phyloP scores from a whole-genome alignment of 2,888 invertebrate genomes.

The Tortricodes alternella region DNA sequence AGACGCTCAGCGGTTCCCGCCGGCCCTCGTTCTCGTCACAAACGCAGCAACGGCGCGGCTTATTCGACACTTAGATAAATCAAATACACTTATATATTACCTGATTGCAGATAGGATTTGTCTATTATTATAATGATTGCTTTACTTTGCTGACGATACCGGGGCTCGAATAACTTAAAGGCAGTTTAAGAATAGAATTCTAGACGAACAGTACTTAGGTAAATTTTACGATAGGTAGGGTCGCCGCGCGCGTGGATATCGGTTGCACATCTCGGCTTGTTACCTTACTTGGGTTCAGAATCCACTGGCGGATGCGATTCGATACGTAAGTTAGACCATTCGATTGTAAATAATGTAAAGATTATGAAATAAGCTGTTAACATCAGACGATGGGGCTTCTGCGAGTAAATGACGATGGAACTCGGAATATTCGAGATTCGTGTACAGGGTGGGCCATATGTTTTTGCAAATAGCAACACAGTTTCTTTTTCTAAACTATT shows the following conservation, averaged over 20 bases:
- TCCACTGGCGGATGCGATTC: conserved; percentile 15
- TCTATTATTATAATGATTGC: conserved; percentile 9
- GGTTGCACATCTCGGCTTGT: background rate
- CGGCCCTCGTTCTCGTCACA: background rate
- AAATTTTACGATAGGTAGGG: conserved; percentile 48
- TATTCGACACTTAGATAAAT: conserved; percentile 26
- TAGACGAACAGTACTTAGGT: conserved; percentile 59
- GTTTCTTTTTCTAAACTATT: too few species aligned
- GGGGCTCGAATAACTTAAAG: conserved; percentile 15
- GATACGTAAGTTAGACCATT: conserved; percentile 21
- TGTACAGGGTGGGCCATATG: too few species aligned
- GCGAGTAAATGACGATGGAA: background rate
- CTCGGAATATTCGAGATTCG: background rate
- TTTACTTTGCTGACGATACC: conserved; percentile 10
- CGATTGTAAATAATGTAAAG: conserved; percentile 38
- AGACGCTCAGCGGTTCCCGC: background rate
- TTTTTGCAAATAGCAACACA: too few species aligned
- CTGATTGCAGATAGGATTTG: conserved; percentile 20
- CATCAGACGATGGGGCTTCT: conserved; percentile 43
- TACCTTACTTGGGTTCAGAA: conserved; percentile 6
- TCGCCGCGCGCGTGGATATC: background rate
- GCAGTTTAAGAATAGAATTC: conserved; percentile 32
- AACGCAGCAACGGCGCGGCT: conserved; percentile 11
- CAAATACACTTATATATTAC: too few species aligned
- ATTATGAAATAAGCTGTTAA: conserved; percentile 48